Base-by-base conservation (phyloP, 2,113 vertebrate genomes). In the Acanthisitta chloris region DNA sequence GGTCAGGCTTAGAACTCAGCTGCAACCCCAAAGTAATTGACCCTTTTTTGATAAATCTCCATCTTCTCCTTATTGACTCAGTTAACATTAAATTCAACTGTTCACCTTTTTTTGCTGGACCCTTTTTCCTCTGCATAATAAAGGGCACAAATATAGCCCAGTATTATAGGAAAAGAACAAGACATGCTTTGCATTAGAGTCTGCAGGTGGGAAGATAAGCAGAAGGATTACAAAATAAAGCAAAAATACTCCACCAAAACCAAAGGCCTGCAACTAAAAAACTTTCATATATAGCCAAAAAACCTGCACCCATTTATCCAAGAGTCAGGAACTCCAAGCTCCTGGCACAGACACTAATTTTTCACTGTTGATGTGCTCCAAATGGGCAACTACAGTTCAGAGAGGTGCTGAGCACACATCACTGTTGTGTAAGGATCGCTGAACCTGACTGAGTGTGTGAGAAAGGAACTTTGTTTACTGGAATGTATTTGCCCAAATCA, bases 241-340 rank as follows among this genome's bases (percentile, higher is more conserved):
- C 16, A 59, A 26, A 54, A 34, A 1, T 2, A 1, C 3, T 17
- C 3, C 17, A 71, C 10, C 3, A 49, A 72, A 38, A 2, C 10
- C 5, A 6, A 81, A 51, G 5, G 29, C 2, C 34, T 70, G 15
- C 23, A 81, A 36, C 5, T 5, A 61, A 43, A 29, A 46, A 2
- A 2, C 16, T 29, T n/a, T 52, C 45, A n/a, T 8, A 29, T 17
- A 33, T 1, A 88, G 10, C 11, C 23, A 18, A 14, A 42, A 19
- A 4, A 2, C 0, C 2, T 2, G n/a, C 28, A 33, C 0, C 0
- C 0, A 6, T 51, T 67, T 42, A 62, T 42, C 17, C 7, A 9
- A 67, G 38, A 69, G 14, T 46, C 12, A 82, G 57, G 11, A 88
- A 8, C 24, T 15, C 14, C 28, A 29, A 21, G 6, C 10, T 42